Conservation (phyloP, 2,888 invertebrate species). For the Pollenia labialis region DNA sequence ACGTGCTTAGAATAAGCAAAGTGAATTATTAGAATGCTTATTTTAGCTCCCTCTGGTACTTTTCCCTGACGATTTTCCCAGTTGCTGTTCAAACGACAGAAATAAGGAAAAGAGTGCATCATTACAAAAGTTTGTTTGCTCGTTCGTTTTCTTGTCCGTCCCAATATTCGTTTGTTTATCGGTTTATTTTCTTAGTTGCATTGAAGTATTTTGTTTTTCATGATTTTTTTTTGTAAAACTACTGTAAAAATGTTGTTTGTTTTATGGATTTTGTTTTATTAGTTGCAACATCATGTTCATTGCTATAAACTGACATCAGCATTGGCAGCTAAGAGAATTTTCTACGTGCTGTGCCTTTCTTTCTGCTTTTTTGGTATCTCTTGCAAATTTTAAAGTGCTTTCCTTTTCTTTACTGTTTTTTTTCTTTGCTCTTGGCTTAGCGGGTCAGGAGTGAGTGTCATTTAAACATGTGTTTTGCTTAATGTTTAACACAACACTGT, state of each 20-base stretch:
- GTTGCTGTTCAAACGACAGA: background rate
- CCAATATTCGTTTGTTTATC: background rate
- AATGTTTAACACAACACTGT: constrained; percentile 53
- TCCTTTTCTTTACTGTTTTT: background rate
- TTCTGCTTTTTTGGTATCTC: background rate
- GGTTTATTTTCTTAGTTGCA: constrained; percentile 24
- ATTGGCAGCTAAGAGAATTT: constrained; percentile 32
- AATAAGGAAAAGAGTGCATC: constrained; percentile 8
- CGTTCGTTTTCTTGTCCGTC: background rate
- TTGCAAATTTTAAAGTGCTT: constrained; percentile 14
- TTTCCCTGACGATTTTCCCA: constrained; percentile 32
- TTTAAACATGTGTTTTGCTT: constrained; percentile 57
- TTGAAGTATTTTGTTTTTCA: constrained; percentile 39
- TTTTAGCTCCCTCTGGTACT: constrained; percentile 19
- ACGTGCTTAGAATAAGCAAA: constrained; percentile 66
- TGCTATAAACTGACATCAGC: constrained; percentile 26
- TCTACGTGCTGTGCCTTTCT: constrained; percentile 53
- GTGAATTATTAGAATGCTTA: constrained; percentile 38
- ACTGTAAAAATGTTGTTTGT: constrained; percentile 42
- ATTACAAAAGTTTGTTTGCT: background rate
- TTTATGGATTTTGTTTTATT: constrained; percentile 49
- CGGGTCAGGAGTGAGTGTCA: constrained; percentile 53
- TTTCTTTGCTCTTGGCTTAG: background rate
- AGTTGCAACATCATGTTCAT: constrained; percentile 52
- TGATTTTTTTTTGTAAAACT: constrained; percentile 26